These are phyloP conservation scores for Microdon myrmicae DNA, from an alignment of 2,888 invertebrate genomes.

Conservation along the genomic window DNA sequence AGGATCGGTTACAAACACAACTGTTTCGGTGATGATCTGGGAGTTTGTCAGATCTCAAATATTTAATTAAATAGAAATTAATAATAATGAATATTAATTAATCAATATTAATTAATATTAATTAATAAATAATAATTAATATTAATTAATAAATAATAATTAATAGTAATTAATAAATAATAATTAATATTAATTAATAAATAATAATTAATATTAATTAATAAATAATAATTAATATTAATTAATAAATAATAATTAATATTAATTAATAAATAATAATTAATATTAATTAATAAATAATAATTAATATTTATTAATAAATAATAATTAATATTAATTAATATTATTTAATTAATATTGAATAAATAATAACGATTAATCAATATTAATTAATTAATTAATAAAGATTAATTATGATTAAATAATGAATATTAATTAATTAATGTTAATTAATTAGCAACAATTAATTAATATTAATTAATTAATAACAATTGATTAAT, in stretches of 20 bases:
- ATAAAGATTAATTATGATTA: not conserved
- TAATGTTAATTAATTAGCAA: too few relatives aligned
- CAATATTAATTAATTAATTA: not conserved
- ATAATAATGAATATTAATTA: too few relatives aligned
- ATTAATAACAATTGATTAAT: too few relatives aligned
- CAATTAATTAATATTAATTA: too few relatives aligned
- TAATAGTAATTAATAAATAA: not conserved
- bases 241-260: not conserved
- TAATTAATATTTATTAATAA: not conserved
- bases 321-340: not conserved
- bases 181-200: not conserved
- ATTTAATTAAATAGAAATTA: not conserved
- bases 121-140: not conserved
- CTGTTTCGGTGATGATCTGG: too few relatives aligned
- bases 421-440: too few relatives aligned
- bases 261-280: not conserved
- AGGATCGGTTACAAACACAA: too few relatives aligned
- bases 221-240: not conserved
- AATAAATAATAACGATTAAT: not conserved
- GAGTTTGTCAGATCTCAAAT: too few relatives aligned
- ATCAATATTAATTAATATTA: too few relatives aligned
- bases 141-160: not conserved
- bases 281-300: not conserved
- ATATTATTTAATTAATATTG: not conserved
- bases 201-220: not conserved